A percentile compares a stretch with the other conserved stretches of the same genome.
Evolutionary conservation across 1,140 invertebrate species (phyloP).

Genomic region (Drosophila sechellia): DNA sequence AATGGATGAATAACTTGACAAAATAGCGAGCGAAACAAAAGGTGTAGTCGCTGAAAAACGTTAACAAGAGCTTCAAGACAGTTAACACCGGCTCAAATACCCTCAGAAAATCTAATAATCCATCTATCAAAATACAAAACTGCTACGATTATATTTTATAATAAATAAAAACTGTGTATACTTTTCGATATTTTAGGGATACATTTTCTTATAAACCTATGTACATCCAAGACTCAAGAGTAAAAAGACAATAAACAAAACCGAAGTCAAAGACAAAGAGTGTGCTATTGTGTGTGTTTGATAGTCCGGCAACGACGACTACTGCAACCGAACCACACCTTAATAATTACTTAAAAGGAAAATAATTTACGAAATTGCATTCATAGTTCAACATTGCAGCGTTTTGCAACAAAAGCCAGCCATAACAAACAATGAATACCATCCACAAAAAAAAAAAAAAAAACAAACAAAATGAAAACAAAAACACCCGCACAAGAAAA

Average conservation of each 20-base stretch:
- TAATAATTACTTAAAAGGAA: conserved; percentile 84
- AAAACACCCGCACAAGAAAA: conserved; percentile 10
- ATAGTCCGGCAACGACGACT: conserved; percentile 47
- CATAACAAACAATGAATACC: conserved; percentile 74
- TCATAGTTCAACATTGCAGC: conserved; percentile 77
- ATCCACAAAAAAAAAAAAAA: conserved; percentile 45
- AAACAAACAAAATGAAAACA: conserved; percentile 10
- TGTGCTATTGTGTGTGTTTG: conserved; percentile 72
- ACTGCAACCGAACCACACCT: conserved; percentile 71
- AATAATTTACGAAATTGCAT: conserved; percentile 84
- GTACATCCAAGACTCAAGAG: conserved; percentile 3
- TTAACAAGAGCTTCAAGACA: no score
- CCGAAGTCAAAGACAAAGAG: conserved; percentile 55
- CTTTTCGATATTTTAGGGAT: background rate
- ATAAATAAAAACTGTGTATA: no score
- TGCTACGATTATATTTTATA: background rate
- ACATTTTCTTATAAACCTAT: background rate
- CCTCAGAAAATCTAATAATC: background rate
- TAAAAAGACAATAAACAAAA: conserved; percentile 51
- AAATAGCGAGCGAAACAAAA: conserved; percentile 62
- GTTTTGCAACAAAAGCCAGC: conserved; percentile 77
- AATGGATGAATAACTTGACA: conserved; percentile 75
- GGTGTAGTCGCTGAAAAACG: conserved; percentile 13
- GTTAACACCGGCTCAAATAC: background rate
- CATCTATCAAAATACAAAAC: background rate